phyloP scores from a whole-genome alignment of 1,140 invertebrate species.

The Melanaphis sacchari region DNA sequence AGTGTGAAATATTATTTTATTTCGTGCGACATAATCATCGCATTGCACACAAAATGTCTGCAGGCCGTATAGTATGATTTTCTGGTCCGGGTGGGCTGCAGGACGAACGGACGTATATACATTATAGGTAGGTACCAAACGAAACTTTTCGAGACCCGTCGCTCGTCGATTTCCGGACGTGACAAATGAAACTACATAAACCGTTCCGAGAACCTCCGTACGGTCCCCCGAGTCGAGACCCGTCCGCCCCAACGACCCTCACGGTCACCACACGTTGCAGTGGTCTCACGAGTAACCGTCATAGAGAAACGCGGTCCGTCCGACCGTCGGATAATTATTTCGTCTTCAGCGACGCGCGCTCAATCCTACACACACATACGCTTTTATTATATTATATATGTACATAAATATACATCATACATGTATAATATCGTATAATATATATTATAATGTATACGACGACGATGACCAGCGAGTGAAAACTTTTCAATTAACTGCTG shows the following conservation, averaged over 20 bases:
- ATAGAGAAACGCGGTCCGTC: neutral
- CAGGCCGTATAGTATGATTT: neutral
- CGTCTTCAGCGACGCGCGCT: neutral
- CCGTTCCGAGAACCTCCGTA: constrained; percentile 11
- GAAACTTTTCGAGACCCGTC: neutral
- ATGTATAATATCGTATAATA: neutral
- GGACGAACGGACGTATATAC: neutral
- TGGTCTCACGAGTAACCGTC: neutral
- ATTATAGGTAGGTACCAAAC: neutral
- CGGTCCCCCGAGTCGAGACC: neutral
- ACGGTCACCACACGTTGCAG: neutral
- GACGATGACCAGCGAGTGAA: neutral
- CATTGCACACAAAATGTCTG: neutral
- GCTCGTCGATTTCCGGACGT: constrained; percentile 41
- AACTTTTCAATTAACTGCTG: constrained; percentile 52
- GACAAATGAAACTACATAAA: constrained; percentile 48
- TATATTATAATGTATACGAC: neutral
- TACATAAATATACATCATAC: neutral
- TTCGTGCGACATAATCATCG: neutral
- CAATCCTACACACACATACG: neutral
- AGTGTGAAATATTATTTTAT: neutral
- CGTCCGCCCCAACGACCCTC: neutral
- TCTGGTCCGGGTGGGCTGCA: neutral
- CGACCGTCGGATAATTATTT: constrained; percentile 33
- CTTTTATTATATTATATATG: neutral